phyloP scores from a whole-genome alignment of 2,113 vertebrate genomes.

The Nesoenas mayeri region DNA sequence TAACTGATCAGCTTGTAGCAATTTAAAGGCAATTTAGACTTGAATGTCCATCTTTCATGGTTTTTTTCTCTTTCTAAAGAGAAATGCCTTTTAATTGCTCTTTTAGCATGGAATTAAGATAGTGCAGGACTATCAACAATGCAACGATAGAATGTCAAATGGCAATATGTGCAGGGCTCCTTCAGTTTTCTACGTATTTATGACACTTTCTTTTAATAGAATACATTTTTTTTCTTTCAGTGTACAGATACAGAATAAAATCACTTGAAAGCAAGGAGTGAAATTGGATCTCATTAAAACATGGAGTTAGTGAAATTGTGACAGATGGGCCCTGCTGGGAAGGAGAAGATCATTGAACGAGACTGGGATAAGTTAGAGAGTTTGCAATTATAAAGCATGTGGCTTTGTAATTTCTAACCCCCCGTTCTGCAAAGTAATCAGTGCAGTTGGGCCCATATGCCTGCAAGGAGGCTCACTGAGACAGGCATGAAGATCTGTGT shows the following conservation, averaged over 20 bases:
- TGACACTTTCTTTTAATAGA: not conserved
- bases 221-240: not conserved
- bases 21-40: not conserved
- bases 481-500: not conserved
- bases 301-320: slow-evolving; percentile 18
- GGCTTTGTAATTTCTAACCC: slow-evolving; percentile 50
- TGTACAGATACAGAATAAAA: slow-evolving; percentile 22
- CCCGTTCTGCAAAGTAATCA: slow-evolving; percentile 27
- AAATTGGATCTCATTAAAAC: slow-evolving; percentile 36
- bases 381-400: slow-evolving; percentile 50
- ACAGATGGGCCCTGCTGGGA: slow-evolving; percentile 55
- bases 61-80: not conserved
- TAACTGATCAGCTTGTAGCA: not conserved
- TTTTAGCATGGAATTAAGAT: not conserved
- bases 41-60: not conserved
- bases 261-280: slow-evolving; percentile 13
- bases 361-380: slow-evolving; percentile 34
- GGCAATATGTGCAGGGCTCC: not conserved
- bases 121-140: not conserved
- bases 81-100: not conserved
- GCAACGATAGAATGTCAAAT: not conserved
- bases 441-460: slow-evolving; percentile 17
- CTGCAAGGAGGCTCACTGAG: slow-evolving; percentile 37
- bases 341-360: not conserved
- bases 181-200: not conserved